Base-by-base conservation (phyloP, 2,113 vertebrate species). In the Phrynosoma blainvillii region DNA sequence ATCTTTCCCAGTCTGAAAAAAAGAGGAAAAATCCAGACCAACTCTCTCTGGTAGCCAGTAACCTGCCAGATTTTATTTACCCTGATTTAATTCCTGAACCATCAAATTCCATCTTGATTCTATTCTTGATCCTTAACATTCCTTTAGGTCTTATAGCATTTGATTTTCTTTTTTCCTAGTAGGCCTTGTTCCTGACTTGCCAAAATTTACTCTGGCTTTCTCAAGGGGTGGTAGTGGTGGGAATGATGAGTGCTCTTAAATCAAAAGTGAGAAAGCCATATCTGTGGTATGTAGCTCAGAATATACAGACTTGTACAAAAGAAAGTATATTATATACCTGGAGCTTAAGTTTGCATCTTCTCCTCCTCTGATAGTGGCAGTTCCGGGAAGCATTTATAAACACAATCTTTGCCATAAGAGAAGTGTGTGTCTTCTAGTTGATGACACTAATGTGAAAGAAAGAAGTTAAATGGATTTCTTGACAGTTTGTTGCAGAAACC, bases 261-360 rank as follows among this genome's bases (percentile, higher is more conserved):
- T 16, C 59, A 62, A 62, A 62, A 62, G 7, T 7, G 52, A 79
- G 76, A 21, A n/a, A 7, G 47, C 27, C n/a, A 52, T 16, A 79
- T 54, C 2, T n/a, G n/a, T 79, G 14, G 77, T 79, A 56, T 79
- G 54, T 56, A 16, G 27, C 23, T n/a, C 8, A 21, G 32, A 27
- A 5, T 30, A 59, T 66, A 27, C 47, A 91, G 77, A 13, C 1
- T 0, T 0, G 0, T n/a, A 74, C 77, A 36, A 0, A 16, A 56
- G 4, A 1, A 40, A 2, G 0, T 40, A 82, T 20, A 62, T 62
- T 62, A 12, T 36, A 5, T 25, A 23, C 14, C 71, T 89, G 78
- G 20, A 84, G 56, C 1, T 56, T 30, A 42, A 81, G 71, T 25
- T 14, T 23, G 18, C 14, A 32, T 77, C 12, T 75, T 59, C 4